Base-by-base conservation (phyloP, 2,888 invertebrate species). In the Drosophila testacea region DNA sequence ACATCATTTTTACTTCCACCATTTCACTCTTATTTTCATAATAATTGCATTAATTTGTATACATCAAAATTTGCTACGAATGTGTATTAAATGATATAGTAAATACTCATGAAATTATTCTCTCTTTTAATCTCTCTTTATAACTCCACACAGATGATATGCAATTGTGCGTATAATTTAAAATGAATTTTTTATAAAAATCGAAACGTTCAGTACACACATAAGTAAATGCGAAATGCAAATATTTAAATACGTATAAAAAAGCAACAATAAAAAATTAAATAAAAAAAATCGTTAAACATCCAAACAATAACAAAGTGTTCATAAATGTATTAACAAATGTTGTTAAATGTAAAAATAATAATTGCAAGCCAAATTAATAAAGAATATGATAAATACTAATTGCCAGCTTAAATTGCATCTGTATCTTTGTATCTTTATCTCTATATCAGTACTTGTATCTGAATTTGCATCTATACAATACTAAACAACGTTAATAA, bases 271-370 rank as follows among this genome's bases (percentile, higher is more conserved):
- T 61, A 60, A 47, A 13, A 46, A 41, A 9, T 16, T 42, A 42
- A 62, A 55, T 13, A 47, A 52, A 72, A 72, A 16, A 67, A 63
- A 36, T 36, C 44, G 22, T 46, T 27, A 47, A 52, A 39, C 41
- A 55, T 39, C 52, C 61, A 66, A 76, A 66, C 78, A 73, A 76
- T 73, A 79, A 73, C 68, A 80, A 81, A 73, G 83, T 84, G 83
- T 85, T 84, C 83, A 83, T 78, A 79, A 73, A 50, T 74, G 66
- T 78, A 63, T 78, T 81, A 67, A 5, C 51, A 62, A 69, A 64
- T 69, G 61, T 76, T 76, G 73, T 59, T 69, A 57, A 79, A 66
- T 16, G 46, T 59, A 52, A 68, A 66, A 64, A 27, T 16, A 46
- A 48, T n/a, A 27, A 10, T 34, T 13, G 1, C n/a, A 6, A 59